Base-by-base conservation (phyloP, 2,797 vertebrate genomes). In the Holocentrus rufus region DNA sequence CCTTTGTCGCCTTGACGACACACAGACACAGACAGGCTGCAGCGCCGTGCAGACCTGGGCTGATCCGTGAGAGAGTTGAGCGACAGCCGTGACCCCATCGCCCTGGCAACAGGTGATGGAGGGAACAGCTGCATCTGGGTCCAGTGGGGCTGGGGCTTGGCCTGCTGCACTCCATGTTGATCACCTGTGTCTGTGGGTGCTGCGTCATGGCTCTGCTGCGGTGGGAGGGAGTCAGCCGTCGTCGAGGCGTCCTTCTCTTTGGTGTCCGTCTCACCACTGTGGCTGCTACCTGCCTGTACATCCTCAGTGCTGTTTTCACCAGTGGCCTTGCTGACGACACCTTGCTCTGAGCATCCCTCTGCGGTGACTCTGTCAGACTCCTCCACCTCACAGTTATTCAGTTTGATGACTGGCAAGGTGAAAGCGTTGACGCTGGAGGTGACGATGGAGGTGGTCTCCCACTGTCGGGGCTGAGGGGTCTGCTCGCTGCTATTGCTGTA, bases 351-450 rank as follows among this genome's bases (percentile, higher is more conserved):
- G 49, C 15, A 66, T 1, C 76, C 78, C 64, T 84, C 84, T 2
- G 66, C 83, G 68, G 49, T 69, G 4, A 15, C 87, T 53, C 74
- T 80, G 59, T 65, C 81, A 0, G 88, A 89, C 72, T 94, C 94
- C 69, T 93, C 93, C 87, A 94, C 90, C 75, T 94, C 94, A 77
- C 92, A 93, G 86, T 94, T 95, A 82, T 95, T 95, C 56, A 96
- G 94, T 59, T 94, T 96, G 88, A 96, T 88, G 56, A 98, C 95
- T 5, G 96, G 94, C 61, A 98, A 92, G 30, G 97, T 96, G 81
- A 98, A 97, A 52, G 96, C 93, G 5, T 95, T 97, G 39, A 98
- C 91, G 0, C 97, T 98, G 69, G 97, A 97, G 25, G 94, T 93
- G 53, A 97, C 90, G 2, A 98, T 95, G 68, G 97, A 98, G 60